Conservation (phyloP, 2,797 vertebrate species). For the Synanceia verrucosa region DNA sequence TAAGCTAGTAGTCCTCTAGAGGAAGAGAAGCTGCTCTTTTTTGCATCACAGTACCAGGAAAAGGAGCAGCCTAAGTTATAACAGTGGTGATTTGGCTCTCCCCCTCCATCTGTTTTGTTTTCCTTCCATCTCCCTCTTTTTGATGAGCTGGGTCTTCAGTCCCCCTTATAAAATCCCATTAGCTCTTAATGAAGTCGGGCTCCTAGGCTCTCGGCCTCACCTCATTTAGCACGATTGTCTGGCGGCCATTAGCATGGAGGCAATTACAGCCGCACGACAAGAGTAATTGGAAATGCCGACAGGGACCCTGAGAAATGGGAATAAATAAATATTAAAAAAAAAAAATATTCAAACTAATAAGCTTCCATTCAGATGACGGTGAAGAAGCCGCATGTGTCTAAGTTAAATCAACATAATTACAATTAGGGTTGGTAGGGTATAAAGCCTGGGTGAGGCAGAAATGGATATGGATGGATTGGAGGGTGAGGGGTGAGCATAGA, state of each 20-base stretch:
- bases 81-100: constrained; percentile 77
- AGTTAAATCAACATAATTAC: constrained; percentile 99
- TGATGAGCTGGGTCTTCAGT: constrained; percentile 88
- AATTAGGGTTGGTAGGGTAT: constrained; percentile 92
- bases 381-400: constrained; percentile 90
- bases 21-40: constrained; percentile 54
- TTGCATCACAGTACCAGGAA: constrained; percentile 50
- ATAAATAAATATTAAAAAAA: constrained; percentile 94
- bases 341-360: constrained; percentile 99
- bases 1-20: constrained; percentile 47
- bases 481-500: constrained; percentile 65
- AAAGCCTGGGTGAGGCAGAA: constrained; percentile 64
- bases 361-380: constrained; percentile 89
- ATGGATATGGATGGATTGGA: constrained; percentile 73
- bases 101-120: constrained; percentile 88
- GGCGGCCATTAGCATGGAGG: constrained; percentile 99
- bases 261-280: constrained; percentile 99
- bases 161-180: constrained; percentile 94
- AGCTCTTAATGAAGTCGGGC: constrained; percentile 99
- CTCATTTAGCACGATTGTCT: constrained; percentile 99
- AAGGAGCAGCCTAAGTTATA: constrained; percentile 69
- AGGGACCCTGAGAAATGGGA: constrained; percentile 98
- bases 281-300: constrained; percentile 99
- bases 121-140: constrained; percentile 85
- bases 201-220: constrained; percentile 98